Base-by-base conservation (phyloP, 2,888 invertebrate species). In the Chrysodeixis includens region DNA sequence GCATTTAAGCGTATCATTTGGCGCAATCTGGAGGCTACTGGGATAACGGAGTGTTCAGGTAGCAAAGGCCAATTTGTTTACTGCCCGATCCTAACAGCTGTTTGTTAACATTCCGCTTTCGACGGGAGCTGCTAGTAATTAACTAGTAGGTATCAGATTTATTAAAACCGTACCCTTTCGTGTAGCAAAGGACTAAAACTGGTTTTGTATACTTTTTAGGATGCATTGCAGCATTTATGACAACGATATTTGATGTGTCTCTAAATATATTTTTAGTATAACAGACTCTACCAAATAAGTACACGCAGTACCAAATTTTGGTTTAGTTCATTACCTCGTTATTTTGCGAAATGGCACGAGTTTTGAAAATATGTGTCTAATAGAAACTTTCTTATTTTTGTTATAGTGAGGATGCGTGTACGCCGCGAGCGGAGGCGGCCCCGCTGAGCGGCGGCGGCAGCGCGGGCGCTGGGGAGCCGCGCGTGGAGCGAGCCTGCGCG, bases 401-500 rank as follows among this genome's bases (percentile, higher is more conserved):
- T 53, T 59, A 67, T 86, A 94, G 94, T 94, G 94, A 94, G 88
- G 93, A 94, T 94, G 94, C 89, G 89, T 91, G 91, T 84, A 88
- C 90, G 86, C 88, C 89, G 87, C 89, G 88, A 83, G 93, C 90
- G 89, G 93, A 91, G 88, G 88, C 88, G 87, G 88, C 89, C 84
- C 86, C 90, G 86, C 84, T 87, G 85, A 87, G 84, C 82, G 59
- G 55, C 66, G 76, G 82, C 72, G 54, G 79, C 80, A 58, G 74
- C 52, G 53, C 61, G 12, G 22, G 60, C 72, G 84, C 78, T 64
- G 79, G 74, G 69, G 84, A 81, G 66, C 78, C 84, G 64, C 86
- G 85, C 57, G 65, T 18, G 32, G 90, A 90, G 83, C 89, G 90
- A 32, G 88, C 88, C 64, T 94, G 93, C 88, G 93, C 92, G n/a